phyloP scores from a whole-genome alignment of 2,888 invertebrate genomes.

The Ophraella communa region DNA sequence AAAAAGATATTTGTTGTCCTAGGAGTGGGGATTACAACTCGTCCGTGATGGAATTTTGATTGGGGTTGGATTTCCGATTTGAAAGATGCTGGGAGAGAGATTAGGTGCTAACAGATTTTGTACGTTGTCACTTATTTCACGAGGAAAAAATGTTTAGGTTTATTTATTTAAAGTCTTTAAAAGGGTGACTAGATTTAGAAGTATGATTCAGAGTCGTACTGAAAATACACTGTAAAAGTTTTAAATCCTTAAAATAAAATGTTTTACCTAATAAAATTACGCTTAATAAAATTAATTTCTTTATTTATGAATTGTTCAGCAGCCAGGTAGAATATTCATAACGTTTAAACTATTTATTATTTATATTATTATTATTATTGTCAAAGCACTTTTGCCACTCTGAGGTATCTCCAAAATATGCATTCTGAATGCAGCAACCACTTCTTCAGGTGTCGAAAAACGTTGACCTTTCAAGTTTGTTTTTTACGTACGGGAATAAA shows the following conservation, averaged over 20 bases:
- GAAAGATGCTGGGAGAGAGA: slow-evolving; percentile 15
- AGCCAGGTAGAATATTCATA: too few species aligned
- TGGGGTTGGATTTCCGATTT: slow-evolving; percentile 13
- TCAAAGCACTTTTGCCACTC: too few species aligned
- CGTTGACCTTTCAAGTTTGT: too few species aligned
- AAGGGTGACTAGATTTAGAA: background rate
- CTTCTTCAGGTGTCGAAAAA: too few species aligned
- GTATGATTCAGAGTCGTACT: background rate
- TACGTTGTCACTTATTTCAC: slow-evolving; percentile 2
- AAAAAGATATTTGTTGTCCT: slow-evolving; percentile 16
- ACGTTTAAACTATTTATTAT: too few species aligned
- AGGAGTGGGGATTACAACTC: slow-evolving; percentile 13
- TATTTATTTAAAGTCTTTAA: background rate
- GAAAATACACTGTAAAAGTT: background rate
- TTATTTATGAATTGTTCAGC: too few species aligned
- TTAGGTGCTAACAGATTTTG: slow-evolving; percentile 17
- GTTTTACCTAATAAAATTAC: too few species aligned
- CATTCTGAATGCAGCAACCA: too few species aligned
- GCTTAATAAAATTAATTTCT: too few species aligned
- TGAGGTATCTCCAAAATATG: too few species aligned
- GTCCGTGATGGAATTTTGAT: slow-evolving; percentile 25
- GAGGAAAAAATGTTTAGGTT: background rate
- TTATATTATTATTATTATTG: too few species aligned
- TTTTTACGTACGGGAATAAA: too few species aligned
- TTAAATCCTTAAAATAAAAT: background rate